phyloP scores from a whole-genome alignment of 2,797 vertebrate species.

The Spinus pinus region DNA sequence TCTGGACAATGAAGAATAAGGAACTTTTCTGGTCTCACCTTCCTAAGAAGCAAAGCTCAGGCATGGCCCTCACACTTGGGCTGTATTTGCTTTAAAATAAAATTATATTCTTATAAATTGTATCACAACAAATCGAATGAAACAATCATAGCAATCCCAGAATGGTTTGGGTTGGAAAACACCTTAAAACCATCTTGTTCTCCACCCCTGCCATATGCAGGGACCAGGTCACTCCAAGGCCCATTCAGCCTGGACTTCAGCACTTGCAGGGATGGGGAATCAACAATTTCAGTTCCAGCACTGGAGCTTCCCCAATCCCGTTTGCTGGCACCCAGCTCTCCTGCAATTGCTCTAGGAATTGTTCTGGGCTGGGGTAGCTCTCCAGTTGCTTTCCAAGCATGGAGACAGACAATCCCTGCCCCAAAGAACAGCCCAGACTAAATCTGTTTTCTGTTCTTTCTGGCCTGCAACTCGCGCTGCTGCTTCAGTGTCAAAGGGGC shows the following conservation, averaged over 20 bases:
- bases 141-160: not conserved
- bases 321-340: not conserved
- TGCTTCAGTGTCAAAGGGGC: slow-evolving; percentile 53
- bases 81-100: not conserved
- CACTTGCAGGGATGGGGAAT: not conserved
- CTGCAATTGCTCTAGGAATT: not conserved
- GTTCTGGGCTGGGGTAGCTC: not conserved
- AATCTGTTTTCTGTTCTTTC: slow-evolving; percentile 38
- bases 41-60: not conserved
- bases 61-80: not conserved
- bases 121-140: not conserved
- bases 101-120: not conserved
- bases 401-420: slow-evolving; percentile 30
- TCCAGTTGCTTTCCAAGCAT: slow-evolving; percentile 20
- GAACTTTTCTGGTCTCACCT: not conserved
- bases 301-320: not conserved
- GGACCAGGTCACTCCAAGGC: not conserved
- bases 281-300: not conserved
- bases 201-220: not conserved
- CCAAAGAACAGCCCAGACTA: slow-evolving; percentile 9
- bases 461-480: slow-evolving; percentile 9
- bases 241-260: not conserved
- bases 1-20: not conserved
- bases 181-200: not conserved
- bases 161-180: not conserved